Evolutionary conservation across 2,113 vertebrate genomes (phyloP).

Genomic region (Misgurnus mizolepis): DNA sequence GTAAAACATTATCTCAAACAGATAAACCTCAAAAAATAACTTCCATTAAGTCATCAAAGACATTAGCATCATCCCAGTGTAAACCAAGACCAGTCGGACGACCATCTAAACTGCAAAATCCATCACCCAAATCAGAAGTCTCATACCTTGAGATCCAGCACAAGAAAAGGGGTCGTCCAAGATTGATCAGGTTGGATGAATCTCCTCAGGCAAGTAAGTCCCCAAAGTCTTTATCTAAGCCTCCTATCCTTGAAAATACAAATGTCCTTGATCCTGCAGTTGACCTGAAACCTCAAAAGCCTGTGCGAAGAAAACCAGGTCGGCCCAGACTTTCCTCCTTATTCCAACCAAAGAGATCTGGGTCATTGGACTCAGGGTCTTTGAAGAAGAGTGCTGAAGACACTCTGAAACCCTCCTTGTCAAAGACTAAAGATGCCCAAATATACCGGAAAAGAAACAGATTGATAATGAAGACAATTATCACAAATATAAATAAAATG

Average conservation of each 20-base stretch:
- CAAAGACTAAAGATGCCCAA: slow-evolving; percentile 58
- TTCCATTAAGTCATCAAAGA: slow-evolving; percentile 50
- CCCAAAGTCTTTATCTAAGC: slow-evolving; percentile 53
- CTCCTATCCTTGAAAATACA: slow-evolving; percentile 37
- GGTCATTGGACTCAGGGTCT: slow-evolving; percentile 60
- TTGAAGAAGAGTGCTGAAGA: slow-evolving; percentile 23
- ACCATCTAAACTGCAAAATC: slow-evolving; percentile 55
- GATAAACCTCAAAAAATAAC: slow-evolving; percentile 58
- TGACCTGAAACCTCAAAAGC: slow-evolving; percentile 78
- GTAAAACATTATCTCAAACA: not conserved
- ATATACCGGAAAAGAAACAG: slow-evolving; percentile 74
- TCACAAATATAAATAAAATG: slow-evolving; percentile 96
- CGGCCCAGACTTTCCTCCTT: slow-evolving; percentile 84
- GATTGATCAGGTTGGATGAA: slow-evolving; percentile 77
- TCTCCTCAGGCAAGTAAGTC: slow-evolving; percentile 61
- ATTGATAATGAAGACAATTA: slow-evolving; percentile 90
- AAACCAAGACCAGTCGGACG: slow-evolving; percentile 53
- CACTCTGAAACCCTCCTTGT: slow-evolving; percentile 61
- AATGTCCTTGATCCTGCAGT: slow-evolving; percentile 64
- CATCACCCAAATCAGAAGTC: slow-evolving; percentile 10
- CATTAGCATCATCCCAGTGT: slow-evolving; percentile 39
- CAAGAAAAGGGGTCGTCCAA: slow-evolving; percentile 85
- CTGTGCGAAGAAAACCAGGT: slow-evolving; percentile 86
- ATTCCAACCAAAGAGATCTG: slow-evolving; percentile 65
- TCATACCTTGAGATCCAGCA: slow-evolving; percentile 52